Conservation (phyloP, 1,140 invertebrate species). For the Trichomalopsis sarcophagae region DNA sequence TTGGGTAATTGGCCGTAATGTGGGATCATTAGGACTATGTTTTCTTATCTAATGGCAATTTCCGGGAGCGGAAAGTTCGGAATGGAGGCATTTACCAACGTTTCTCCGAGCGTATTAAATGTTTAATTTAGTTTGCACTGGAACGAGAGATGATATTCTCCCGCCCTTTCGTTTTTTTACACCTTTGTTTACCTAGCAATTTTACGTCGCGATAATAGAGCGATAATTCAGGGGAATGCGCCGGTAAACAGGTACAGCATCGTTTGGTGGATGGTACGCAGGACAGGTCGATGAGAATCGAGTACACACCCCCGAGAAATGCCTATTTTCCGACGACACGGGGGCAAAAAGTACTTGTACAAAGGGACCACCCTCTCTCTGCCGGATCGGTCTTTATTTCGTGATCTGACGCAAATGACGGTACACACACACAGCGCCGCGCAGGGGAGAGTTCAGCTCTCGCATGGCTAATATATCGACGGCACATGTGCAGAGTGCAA, state of each 20-base stretch:
- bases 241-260: no score
- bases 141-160: no score
- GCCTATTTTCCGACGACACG: neutral
- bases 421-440: neutral
- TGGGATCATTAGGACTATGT: neutral
- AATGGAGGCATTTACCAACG: neutral
- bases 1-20: constrained; percentile 1
- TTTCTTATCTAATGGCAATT: constrained; percentile 1
- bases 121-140: neutral
- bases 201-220: no score
- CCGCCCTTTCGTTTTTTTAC: no score
- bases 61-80: neutral
- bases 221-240: no score
- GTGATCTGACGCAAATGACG: neutral
- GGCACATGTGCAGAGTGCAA: constrained; percentile 28
- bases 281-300: no score
- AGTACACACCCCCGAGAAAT: neutral
- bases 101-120: neutral
- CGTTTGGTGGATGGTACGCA: no score
- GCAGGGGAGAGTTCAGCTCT: neutral
- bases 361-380: neutral
- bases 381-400: neutral
- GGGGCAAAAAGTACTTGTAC: neutral
- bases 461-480: constrained; percentile 13
- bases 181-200: no score